Evolutionary conservation across 2,113 vertebrate species (phyloP).

Genomic region (Pycnonotus jocosus): DNA sequence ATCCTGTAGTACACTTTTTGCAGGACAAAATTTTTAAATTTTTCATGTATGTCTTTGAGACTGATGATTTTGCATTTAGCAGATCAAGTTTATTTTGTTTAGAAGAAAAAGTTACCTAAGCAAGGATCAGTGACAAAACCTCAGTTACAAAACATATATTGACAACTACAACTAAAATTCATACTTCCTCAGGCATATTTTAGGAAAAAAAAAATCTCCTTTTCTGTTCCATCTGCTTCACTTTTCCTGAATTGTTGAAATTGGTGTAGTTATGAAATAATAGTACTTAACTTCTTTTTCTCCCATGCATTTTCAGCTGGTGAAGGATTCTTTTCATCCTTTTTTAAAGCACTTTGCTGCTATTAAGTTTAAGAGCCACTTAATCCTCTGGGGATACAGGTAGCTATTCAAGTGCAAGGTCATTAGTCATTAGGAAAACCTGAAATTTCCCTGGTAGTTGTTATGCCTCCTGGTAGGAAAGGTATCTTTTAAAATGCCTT

Average conservation of each 20-base stretch:
- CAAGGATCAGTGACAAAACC: not conserved
- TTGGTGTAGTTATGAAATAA: not conserved
- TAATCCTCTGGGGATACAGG: not conserved
- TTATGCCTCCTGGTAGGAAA: not conserved
- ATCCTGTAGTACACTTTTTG: not conserved
- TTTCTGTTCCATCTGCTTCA: not conserved
- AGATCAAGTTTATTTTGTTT: not conserved
- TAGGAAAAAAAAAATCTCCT: not conserved
- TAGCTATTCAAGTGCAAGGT: not conserved
- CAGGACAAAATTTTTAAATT: not conserved
- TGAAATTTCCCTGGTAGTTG: not conserved
- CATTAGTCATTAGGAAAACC: not conserved
- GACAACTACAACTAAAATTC: not conserved
- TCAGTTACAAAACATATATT: not conserved
- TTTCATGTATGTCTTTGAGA: not conserved
- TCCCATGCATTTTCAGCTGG: not conserved
- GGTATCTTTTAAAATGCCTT: not conserved
- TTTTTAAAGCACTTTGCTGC: not conserved
- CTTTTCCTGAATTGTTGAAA: not conserved
- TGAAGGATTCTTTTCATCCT: not conserved
- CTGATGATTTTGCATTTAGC: not conserved
- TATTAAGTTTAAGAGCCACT: constrained; percentile 6
- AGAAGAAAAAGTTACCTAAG: not conserved
- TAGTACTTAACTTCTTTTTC: not conserved
- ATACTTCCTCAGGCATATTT: not conserved